Evolutionary conservation across 2,113 vertebrate species (phyloP).

Genomic region (Rhinogobius similis): DNA sequence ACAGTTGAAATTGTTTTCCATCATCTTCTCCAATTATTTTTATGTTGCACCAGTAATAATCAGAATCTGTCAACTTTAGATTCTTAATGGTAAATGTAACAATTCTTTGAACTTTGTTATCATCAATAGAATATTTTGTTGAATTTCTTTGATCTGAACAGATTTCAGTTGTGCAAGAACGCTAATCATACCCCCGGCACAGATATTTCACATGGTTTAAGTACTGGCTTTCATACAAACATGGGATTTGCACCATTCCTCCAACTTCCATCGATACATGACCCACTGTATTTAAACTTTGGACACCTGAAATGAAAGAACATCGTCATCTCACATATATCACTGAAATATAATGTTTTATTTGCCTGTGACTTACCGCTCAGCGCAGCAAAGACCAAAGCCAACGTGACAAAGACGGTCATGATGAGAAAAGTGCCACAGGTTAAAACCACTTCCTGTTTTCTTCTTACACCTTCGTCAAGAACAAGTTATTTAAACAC

Average conservation of each 20-base stretch:
- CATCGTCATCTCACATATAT: background rate
- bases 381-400: conserved; percentile 33
- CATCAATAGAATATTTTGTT: conserved; percentile 37
- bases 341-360: background rate
- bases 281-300: conserved; percentile 22
- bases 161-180: accelerated
- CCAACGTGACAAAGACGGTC: conserved; percentile 12
- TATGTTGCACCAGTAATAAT: conserved; percentile 54
- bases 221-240: conserved; percentile 30
- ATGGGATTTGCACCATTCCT: conserved; percentile 46
- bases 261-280: conserved; percentile 29
- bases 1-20: background rate
- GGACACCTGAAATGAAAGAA: conserved; percentile 31
- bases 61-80: accelerated
- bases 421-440: background rate
- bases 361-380: conserved; percentile 36
- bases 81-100: conserved; percentile 48
- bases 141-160: conserved; percentile 8
- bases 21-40: background rate
- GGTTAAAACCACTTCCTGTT: too few relatives aligned
- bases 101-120: conserved; percentile 20
- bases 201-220: conserved; percentile 32
- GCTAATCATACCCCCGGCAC: background rate
- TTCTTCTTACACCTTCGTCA: too few relatives aligned
- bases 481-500: too few relatives aligned